Evolutionary conservation across 2,797 vertebrate genomes (phyloP).

Genomic region (Rhodeus uyekii): DNA sequence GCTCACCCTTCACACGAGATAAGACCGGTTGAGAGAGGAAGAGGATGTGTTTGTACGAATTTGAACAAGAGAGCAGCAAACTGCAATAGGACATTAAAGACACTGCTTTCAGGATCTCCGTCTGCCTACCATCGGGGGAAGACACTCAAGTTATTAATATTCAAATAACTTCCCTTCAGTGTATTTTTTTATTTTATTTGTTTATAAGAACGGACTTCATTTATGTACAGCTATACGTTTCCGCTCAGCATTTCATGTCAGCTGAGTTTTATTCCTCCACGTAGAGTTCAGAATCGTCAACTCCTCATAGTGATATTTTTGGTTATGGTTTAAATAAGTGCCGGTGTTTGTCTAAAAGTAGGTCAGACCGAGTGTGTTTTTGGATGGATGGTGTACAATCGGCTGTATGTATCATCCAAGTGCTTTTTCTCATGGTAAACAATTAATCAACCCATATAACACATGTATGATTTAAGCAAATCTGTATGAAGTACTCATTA

Average conservation of each 20-base stretch:
- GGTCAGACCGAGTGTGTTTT: slow-evolving; percentile 48
- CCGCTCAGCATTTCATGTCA: slow-evolving; percentile 53
- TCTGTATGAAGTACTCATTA: slow-evolving; percentile 45
- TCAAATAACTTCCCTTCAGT: slow-evolving; percentile 79
- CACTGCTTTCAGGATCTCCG: slow-evolving; percentile 77
- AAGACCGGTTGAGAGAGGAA: slow-evolving; percentile 56
- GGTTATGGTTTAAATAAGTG: slow-evolving; percentile 57
- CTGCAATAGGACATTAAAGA: slow-evolving; percentile 74
- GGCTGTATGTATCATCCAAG: slow-evolving; percentile 34
- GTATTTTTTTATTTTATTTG: slow-evolving; percentile 60
- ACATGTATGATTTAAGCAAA: slow-evolving; percentile 49
- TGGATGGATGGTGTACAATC: slow-evolving; percentile 36
- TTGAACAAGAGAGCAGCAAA: slow-evolving; percentile 63
- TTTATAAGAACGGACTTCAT: slow-evolving; percentile 69
- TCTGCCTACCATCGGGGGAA: slow-evolving; percentile 68
- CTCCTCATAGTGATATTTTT: slow-evolving; percentile 59
- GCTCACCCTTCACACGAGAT: slow-evolving; percentile 73
- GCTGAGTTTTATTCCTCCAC: slow-evolving; percentile 46
- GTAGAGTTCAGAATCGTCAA: slow-evolving; percentile 14
- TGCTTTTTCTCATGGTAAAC: slow-evolving; percentile 23
- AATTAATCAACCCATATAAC: slow-evolving; percentile 46
- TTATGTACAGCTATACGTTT: slow-evolving; percentile 69
- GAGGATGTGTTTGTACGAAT: slow-evolving; percentile 45
- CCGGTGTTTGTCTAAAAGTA: slow-evolving; percentile 39
- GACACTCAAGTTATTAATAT: slow-evolving; percentile 74